Evolutionary conservation across 1,140 invertebrate genomes (phyloP), one percentile per base, ranked within the genome.

Genomic region (Linepithema humile): DNA sequence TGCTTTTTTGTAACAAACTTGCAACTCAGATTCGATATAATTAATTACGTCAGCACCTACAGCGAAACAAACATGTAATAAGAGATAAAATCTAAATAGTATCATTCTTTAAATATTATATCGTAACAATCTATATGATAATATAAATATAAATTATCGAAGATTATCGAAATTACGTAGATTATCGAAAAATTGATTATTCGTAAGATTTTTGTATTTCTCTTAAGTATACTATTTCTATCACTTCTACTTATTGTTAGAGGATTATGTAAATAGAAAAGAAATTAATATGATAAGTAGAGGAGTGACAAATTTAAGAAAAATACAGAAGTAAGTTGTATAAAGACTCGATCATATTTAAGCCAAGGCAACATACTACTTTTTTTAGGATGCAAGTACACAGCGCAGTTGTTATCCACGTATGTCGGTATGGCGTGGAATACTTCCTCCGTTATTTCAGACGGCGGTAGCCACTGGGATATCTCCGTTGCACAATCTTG

Each of bases 381-480:
- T 5, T 83, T 45, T 12, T 40, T 60, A 29, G 88, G 70, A 82
- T 95, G 95, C 2, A 97, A 75, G 87, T 95, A 96, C 32, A 96
- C 91, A 6, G 91, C 85, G 23, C 95, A 95, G 26, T 95, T 90
- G 38, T 95, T 90, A 87, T 96, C 96, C 0, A 97, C 94, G 82
- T 96, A 95, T 4, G 96, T 96, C 20, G 93, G 89, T 9, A 90
- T 62, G 0, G 91, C 95, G 0, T 92, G 90, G 80, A 97, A 96
- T 55, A 95, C 85, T 23, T 89, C 55, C 1, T 91, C 38, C 0
- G n/a, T 35, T 29, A 94, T 88, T 2, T 87, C 85, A 4, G 43
- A 29, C 17, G 93, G 60, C 29, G 92, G 92, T 38, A 94, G 35
- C 95, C 95, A 95, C 29, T 91, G 57, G 0, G 64, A 50, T 0